Base-by-base conservation (phyloP, 2,113 vertebrate genomes). In the Pteropus alecto region DNA sequence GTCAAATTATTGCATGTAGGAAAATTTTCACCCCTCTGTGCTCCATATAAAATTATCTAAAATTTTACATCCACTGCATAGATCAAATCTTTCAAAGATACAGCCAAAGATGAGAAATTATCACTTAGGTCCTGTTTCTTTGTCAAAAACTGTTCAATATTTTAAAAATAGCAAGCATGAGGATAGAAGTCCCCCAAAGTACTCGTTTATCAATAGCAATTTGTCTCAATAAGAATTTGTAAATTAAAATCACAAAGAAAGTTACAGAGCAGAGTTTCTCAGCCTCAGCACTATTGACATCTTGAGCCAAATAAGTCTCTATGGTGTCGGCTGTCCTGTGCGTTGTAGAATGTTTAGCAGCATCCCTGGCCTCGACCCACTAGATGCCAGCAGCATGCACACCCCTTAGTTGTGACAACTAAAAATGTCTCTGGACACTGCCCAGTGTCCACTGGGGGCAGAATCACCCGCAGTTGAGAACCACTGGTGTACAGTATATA, bases 1-100 rank as follows among this genome's bases (percentile, higher is more conserved):
- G 87, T 68, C 54, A 87, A 85, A 85, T 93, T 78, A 87, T 74
- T 85, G 78, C 35, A 33, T 73, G 24, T 58, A 77, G 54, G 77
- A 78, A 91, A 85, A 63, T 38, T 60, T 79, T 89, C 18, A 92
- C 28, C 28, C 46, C 21, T 92, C 48, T 93, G 77, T 94, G 78
- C 79, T 89, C 33, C 91, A 26, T 84, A 93, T 63, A 61, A 43
- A 90, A 82, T 94, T 96, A 87, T 93, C 93, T 67, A 74, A 92
- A 95, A 61, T 87, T 96, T 70, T 65, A 77, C 58, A 86, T 58
- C 73, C 68, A 35, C 30, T 51, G 19, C 33, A 93, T 93, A 77
- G 9, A 93, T 77, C 18, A 81, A 48, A 60, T 77, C 90, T 93
- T 87, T 96, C 87, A 77, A 18, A 38, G 41, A 76, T 74, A 13